Evolutionary conservation across 2,888 invertebrate species (phyloP).

Genomic region (Megaustenia siamemsis): DNA sequence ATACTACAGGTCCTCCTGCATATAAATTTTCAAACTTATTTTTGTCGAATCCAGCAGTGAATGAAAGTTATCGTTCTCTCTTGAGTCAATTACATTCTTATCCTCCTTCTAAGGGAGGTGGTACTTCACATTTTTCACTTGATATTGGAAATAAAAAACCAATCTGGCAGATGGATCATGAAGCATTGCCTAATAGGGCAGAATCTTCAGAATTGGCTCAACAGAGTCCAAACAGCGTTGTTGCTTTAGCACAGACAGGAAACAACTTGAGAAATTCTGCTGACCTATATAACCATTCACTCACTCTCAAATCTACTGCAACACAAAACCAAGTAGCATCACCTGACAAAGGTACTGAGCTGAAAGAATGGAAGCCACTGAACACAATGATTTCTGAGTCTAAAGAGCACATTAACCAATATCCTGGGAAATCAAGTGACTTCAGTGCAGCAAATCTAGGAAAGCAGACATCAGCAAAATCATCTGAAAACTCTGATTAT

Average conservation of each 20-base stretch:
- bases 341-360: slow-evolving; percentile 1
- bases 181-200: neutral
- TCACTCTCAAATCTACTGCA: neutral
- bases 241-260: neutral
- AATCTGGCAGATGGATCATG: slow-evolving; percentile 38
- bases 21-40: neutral
- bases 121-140: neutral
- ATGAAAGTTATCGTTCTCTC: neutral
- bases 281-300: neutral
- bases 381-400: neutral
- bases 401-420: neutral
- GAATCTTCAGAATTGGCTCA: neutral
- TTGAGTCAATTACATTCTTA: slow-evolving; percentile 7
- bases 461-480: neutral
- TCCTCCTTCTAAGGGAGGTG: neutral
- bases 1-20: neutral
- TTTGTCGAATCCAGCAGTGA: neutral
- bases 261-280: neutral
- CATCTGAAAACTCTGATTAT: neutral
- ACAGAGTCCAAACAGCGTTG: neutral
- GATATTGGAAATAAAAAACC: neutral
- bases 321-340: neutral
- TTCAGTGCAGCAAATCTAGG: no score
- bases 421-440: neutral
- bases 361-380: slow-evolving; percentile 31